Evolutionary conservation across 2,797 vertebrate genomes (phyloP).

Genomic region (Amblyraja radiata): DNA sequence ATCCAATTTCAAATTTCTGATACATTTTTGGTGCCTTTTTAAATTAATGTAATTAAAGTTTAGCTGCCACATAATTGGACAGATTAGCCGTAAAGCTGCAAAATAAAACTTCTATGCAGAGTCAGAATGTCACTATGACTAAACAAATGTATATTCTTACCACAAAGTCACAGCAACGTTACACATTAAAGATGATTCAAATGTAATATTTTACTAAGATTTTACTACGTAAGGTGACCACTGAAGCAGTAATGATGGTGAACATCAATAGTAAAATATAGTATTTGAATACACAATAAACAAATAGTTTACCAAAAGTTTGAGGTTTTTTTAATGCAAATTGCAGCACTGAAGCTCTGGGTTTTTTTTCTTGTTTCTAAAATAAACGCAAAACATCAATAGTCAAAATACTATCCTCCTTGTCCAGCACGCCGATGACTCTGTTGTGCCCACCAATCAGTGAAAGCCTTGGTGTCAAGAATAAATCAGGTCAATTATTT

Average conservation of each 20-base stretch:
- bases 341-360: not conserved
- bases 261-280: conserved; percentile 16
- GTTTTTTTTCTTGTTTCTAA: too few species aligned
- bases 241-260: conserved; percentile 6
- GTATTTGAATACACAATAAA: conserved; percentile 1
- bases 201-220: conserved; percentile 21
- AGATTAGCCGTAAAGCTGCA: not conserved
- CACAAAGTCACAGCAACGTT: not conserved
- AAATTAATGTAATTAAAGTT: not conserved
- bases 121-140: not conserved
- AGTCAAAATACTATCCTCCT: too few species aligned
- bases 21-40: not conserved
- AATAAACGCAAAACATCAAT: too few species aligned
- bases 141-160: not conserved
- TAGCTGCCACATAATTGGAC: not conserved
- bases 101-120: not conserved
- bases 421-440: too few species aligned
- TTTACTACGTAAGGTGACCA: conserved; percentile 6
- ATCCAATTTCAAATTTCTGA: not conserved
- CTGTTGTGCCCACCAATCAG: too few species aligned
- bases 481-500: not conserved
- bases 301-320: not conserved
- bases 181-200: not conserved
- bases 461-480: too few species aligned
- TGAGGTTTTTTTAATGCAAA: not conserved